Conservation (phyloP, 2,113 vertebrate species). For the Ibidorhyncha struthersii region DNA sequence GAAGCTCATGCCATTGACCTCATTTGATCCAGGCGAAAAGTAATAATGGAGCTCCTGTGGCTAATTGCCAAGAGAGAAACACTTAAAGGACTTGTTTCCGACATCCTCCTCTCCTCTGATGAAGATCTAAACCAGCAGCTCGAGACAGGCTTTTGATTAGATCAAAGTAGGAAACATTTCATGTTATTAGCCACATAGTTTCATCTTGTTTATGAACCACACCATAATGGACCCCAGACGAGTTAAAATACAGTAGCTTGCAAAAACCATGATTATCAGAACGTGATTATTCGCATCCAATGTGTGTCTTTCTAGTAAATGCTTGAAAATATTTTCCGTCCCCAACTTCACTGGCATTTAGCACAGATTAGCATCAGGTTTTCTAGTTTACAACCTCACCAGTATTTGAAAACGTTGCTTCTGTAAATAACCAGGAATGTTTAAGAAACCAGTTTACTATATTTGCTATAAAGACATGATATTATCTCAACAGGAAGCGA, state of each 20-base stretch:
- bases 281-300: background rate
- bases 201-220: slow-evolving; percentile 59
- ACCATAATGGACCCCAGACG: slow-evolving; percentile 68
- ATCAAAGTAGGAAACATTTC: slow-evolving; percentile 70
- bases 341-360: background rate
- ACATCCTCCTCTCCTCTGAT: slow-evolving; percentile 69
- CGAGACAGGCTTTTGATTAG: slow-evolving; percentile 71
- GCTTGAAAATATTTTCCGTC: background rate
- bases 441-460: background rate
- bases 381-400: background rate
- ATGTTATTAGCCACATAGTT: slow-evolving; percentile 71
- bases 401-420: background rate
- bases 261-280: background rate
- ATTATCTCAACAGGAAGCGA: slow-evolving; percentile 9
- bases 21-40: slow-evolving; percentile 34
- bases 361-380: background rate
- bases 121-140: slow-evolving; percentile 73
- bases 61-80: slow-evolving; percentile 68
- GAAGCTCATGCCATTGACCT: slow-evolving; percentile 30
- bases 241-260: slow-evolving; percentile 43
- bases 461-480: background rate
- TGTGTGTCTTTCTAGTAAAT: background rate
- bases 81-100: slow-evolving; percentile 68
- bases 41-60: slow-evolving; percentile 58
- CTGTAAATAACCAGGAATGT: background rate